Evolutionary conservation across 2,888 invertebrate genomes (phyloP).

Genomic region (Synergus japonicus): DNA sequence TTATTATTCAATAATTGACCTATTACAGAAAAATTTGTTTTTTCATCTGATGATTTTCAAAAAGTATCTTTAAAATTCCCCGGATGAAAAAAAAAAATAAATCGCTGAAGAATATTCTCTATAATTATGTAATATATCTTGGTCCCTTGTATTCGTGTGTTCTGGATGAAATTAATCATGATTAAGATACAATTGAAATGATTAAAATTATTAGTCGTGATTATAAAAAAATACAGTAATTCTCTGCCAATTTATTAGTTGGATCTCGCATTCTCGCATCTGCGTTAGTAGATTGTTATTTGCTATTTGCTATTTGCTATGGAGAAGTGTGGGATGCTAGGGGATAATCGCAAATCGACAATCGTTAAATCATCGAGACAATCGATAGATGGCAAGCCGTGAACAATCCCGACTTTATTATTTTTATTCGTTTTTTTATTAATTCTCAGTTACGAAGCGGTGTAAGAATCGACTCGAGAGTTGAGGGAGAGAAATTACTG

Average conservation of each 20-base stretch:
- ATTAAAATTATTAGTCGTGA: background rate
- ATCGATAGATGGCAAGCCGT: constrained; percentile 48
- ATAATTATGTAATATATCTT: too few relatives aligned
- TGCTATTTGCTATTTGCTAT: constrained; percentile 45
- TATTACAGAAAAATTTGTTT: background rate
- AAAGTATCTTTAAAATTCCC: background rate
- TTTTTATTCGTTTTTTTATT: constrained; percentile 36
- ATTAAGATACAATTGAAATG: too few relatives aligned
- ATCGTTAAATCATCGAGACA: constrained; percentile 64
- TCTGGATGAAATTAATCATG: too few relatives aligned
- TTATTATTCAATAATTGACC: background rate
- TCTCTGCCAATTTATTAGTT: constrained; percentile 56
- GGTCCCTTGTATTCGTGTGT: too few relatives aligned
- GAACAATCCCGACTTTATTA: constrained; percentile 13
- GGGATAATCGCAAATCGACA: constrained; percentile 60
- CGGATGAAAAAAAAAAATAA: too few relatives aligned
- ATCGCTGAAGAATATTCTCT: too few relatives aligned
- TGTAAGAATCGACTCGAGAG: constrained; percentile 13
- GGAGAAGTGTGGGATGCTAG: constrained; percentile 46
- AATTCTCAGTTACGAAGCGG: constrained; percentile 35
- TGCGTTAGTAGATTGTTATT: constrained; percentile 63
- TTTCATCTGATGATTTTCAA: background rate
- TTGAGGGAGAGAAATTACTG: constrained; percentile 30
- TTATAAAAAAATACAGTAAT: background rate
- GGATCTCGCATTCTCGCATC: constrained; percentile 57